Percentiles rank a stretch among this genome's conserved stretches.
Evolutionary conservation across 2,888 invertebrate genomes (phyloP).

Genomic region (Dusona sp.): DNA sequence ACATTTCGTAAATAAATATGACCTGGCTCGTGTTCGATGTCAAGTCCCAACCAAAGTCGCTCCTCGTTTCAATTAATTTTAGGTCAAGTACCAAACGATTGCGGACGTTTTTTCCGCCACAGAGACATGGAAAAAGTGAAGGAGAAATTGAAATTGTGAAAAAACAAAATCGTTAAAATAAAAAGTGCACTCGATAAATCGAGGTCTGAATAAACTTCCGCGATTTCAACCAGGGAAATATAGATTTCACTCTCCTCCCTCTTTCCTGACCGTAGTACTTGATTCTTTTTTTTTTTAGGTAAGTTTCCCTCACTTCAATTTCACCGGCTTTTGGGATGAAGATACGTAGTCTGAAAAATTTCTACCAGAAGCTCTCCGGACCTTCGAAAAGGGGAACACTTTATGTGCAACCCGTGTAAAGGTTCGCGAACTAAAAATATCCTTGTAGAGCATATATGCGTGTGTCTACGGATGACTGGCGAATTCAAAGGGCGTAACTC

Average conservation of each 20-base stretch:
- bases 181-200: slow-evolving; percentile 31
- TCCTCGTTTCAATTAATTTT: slow-evolving; percentile 32
- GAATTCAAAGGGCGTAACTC: not conserved
- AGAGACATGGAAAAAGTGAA: slow-evolving; percentile 9
- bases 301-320: slow-evolving; percentile 24
- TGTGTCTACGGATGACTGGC: not conserved
- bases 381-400: not conserved
- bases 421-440: slow-evolving; percentile 56
- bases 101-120: not conserved
- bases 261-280: not conserved
- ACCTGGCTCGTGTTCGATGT: slow-evolving; percentile 39
- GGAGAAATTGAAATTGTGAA: not conserved
- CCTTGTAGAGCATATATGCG: not conserved
- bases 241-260: slow-evolving; percentile 28
- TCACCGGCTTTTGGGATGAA: slow-evolving; percentile 35
- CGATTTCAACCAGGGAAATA: slow-evolving; percentile 43
- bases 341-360: slow-evolving; percentile 33
- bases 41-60: slow-evolving; percentile 42
- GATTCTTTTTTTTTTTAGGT: slow-evolving; percentile 8
- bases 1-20: slow-evolving; percentile 44
- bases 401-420: slow-evolving; percentile 32
- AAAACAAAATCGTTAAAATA: slow-evolving; percentile 45
- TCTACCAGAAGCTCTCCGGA: slow-evolving; percentile 12
- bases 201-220: slow-evolving; percentile 14
- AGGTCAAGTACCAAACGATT: slow-evolving; percentile 39